Conservation (phyloP, 1,140 invertebrate species). For the Ceratosolen solmsi region DNA sequence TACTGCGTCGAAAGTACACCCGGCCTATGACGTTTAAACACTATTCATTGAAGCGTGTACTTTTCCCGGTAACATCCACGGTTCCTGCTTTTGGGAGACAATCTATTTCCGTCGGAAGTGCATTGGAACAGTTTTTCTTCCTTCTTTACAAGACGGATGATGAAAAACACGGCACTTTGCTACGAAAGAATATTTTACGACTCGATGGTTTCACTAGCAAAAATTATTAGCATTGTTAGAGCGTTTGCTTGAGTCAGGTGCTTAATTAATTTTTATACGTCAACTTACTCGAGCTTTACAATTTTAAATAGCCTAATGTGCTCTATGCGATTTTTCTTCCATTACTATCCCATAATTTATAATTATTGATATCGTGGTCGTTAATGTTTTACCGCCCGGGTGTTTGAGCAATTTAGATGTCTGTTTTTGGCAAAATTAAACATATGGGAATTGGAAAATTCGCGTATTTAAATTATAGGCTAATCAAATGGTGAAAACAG, state of each 20-base stretch:
- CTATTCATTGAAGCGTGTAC: neutral
- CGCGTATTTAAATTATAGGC: too few relatives aligned
- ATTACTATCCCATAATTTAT: too few relatives aligned
- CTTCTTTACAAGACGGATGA: neutral
- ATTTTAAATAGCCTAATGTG: too few relatives aligned
- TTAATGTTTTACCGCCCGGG: too few relatives aligned
- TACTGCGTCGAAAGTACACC: neutral
- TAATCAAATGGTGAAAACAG: too few relatives aligned
- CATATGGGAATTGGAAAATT: too few relatives aligned
- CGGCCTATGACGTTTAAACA: neutral
- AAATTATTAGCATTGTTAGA: neutral
- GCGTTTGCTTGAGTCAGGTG: neutral
- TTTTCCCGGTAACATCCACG: neutral
- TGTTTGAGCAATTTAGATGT: too few relatives aligned
- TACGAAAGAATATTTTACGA: neutral
- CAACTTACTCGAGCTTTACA: too few relatives aligned
- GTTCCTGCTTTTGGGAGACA: neutral
- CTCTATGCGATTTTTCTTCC: too few relatives aligned
- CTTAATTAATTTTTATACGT: neutral
- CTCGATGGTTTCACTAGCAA: neutral
- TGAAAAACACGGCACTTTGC: neutral
- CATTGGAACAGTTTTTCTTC: neutral
- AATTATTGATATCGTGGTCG: too few relatives aligned
- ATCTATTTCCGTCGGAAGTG: constrained; percentile 44
- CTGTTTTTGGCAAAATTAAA: too few relatives aligned